Evolutionary conservation across 2,113 vertebrate genomes (phyloP).

Genomic region (Platysternon megacephalum): DNA sequence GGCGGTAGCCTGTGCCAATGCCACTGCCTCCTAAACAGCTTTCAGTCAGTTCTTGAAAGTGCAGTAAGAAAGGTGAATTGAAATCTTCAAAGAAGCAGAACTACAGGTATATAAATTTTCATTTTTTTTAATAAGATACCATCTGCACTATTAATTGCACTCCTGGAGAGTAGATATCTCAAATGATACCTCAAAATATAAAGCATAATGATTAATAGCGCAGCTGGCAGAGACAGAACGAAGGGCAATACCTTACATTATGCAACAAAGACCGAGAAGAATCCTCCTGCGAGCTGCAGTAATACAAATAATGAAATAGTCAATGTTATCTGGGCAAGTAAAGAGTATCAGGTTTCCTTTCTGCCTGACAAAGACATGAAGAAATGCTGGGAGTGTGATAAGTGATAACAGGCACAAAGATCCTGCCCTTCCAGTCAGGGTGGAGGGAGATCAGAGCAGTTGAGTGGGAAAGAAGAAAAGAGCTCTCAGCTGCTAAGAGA

Average conservation of each 20-base stretch:
- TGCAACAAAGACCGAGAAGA: background rate
- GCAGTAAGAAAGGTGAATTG: background rate
- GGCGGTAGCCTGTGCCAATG: background rate
- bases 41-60: background rate
- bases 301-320: background rate
- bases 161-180: background rate
- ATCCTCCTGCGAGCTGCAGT: background rate
- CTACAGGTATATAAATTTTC: background rate
- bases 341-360: background rate
- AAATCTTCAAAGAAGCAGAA: background rate
- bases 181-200: background rate
- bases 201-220: background rate
- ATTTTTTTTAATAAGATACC: background rate
- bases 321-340: background rate
- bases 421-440: accelerated
- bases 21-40: background rate
- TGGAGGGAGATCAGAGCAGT: background rate
- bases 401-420: background rate
- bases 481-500: background rate
- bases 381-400: background rate
- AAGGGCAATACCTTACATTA: background rate
- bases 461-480: background rate
- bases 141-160: background rate
- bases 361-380: background rate
- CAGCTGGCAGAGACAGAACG: background rate